These are phyloP conservation scores for Seira sanloemensis DNA, from an alignment of 2,888 invertebrate species.

Conservation along the genomic window DNA sequence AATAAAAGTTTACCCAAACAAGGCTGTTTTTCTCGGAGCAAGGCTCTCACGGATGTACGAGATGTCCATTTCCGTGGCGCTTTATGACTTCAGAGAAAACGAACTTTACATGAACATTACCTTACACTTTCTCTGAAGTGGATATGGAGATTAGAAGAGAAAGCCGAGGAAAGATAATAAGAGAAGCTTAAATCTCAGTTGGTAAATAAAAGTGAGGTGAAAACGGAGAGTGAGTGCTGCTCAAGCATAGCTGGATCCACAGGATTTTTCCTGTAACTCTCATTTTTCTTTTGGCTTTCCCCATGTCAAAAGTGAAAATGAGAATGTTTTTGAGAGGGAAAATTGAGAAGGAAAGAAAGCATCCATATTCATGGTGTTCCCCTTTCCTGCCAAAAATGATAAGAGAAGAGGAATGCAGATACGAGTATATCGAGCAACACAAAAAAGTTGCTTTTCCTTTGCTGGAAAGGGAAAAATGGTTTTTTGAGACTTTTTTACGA, in stretches of 20 bases:
- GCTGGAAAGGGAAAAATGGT: not conserved
- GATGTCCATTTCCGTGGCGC: constrained; percentile 29
- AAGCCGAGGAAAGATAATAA: not conserved
- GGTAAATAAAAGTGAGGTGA: constrained; percentile 1
- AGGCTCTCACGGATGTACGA: no score
- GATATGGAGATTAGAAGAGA: constrained; percentile 6
- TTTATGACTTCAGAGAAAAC: constrained; percentile 20
- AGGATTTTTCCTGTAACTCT: not conserved
- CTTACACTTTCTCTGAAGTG: not conserved
- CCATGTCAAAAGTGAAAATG: not conserved
- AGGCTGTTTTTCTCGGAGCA: no score
- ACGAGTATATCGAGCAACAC: not conserved
- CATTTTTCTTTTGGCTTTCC: not conserved
- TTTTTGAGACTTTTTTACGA: constrained; percentile 36
- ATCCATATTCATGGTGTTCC: constrained; percentile 33
- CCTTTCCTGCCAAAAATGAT: constrained; percentile 17
- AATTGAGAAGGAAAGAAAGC: constrained; percentile 6
- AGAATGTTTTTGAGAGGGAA: constrained; percentile 4
- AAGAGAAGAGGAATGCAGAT: constrained; percentile 15
- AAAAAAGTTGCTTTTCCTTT: not conserved
- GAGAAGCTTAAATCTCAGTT: constrained; percentile 4
- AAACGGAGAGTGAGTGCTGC: no score
- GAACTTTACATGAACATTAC: not conserved
- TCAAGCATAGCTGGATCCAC: not conserved
- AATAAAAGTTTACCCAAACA: no score